Conservation (phyloP, 2,797 vertebrate species). For the Caiman crocodilus region DNA sequence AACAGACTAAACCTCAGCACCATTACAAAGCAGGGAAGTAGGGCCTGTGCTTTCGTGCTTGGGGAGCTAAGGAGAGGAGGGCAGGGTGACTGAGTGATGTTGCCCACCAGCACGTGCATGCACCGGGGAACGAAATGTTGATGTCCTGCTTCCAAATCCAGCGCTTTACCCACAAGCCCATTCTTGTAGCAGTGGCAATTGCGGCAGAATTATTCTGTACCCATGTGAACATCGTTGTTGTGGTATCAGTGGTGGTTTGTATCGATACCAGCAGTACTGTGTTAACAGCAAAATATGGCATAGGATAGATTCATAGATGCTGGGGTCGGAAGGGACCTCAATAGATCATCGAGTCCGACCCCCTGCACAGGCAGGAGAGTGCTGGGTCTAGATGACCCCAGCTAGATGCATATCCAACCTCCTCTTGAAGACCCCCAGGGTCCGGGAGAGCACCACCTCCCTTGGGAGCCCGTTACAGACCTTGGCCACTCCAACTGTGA, state of each 20-base stretch:
- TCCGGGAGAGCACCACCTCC: no score
- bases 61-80: background rate
- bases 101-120: accelerated
- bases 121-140: background rate
- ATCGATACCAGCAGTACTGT: background rate
- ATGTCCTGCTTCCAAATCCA: background rate
- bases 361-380: no score
- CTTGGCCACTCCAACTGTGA: no score
- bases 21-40: background rate
- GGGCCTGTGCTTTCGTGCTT: background rate
- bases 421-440: no score
- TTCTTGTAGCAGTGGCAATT: background rate
- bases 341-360: no score
- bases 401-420: no score
- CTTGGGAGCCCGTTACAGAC: no score
- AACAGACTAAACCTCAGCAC: background rate
- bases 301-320: no score
- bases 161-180: background rate
- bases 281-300: background rate
- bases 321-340: no score
- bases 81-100: background rate
- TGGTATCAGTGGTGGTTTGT: background rate
- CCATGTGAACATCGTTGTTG: background rate
- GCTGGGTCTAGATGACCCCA: no score
- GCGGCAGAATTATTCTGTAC: background rate